Conservation (phyloP, 2,888 invertebrate genomes). For the Girardia tigrina region DNA sequence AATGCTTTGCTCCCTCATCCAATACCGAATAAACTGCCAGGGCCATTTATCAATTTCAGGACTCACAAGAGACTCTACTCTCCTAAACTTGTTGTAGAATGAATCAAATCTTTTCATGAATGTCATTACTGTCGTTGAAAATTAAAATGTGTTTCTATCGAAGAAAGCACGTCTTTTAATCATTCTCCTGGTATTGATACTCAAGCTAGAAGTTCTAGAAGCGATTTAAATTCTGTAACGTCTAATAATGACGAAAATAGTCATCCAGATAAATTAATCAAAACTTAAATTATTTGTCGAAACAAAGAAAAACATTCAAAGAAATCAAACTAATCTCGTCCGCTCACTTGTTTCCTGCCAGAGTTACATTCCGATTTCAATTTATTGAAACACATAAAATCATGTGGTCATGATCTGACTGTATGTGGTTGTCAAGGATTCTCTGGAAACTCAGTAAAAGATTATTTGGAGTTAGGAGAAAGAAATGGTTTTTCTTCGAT, state of each 20-base stretch:
- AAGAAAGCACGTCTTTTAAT: constrained; percentile 8
- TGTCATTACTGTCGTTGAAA: too few species aligned
- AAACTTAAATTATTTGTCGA: neutral
- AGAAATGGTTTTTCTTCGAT: neutral
- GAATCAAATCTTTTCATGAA: too few species aligned
- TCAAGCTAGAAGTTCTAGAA: constrained; percentile 1
- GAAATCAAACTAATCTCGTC: neutral
- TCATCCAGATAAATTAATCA: neutral
- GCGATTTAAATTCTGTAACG: constrained; percentile 9
- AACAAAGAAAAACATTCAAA: constrained; percentile 5
- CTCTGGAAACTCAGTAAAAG: constrained; percentile 3
- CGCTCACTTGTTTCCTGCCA: neutral
- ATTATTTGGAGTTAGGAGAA: constrained; percentile 13
- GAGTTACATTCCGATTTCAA: constrained; percentile 39
- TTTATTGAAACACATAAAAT: neutral
- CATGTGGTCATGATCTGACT: neutral
- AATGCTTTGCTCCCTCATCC: too few species aligned
- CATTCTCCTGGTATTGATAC: neutral
- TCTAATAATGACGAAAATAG: constrained; percentile 15
- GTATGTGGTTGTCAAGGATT: neutral
- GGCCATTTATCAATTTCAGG: too few species aligned
- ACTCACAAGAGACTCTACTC: too few species aligned
- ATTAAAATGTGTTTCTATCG: neutral
- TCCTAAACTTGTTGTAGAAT: too few species aligned
- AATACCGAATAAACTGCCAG: too few species aligned